Base-by-base conservation (phyloP, 2,797 vertebrate genomes). In the Protosalanx chinensis region DNA sequence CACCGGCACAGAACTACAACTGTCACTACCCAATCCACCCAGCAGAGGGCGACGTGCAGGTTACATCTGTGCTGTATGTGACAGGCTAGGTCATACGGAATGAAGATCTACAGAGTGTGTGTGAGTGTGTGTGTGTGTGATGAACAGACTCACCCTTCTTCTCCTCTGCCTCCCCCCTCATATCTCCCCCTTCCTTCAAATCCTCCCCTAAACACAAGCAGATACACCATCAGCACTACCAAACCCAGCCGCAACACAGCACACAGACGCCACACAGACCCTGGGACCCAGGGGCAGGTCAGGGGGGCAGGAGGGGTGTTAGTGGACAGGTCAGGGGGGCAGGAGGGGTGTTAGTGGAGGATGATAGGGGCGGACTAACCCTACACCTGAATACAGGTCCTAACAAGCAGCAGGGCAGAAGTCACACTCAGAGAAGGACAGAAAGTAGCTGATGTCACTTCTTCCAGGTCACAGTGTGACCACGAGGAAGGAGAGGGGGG, bases 101-200 rank as follows among this genome's bases (percentile, higher is more conserved):
- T 37, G 35, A 46, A 46, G 41, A 46, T 12, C 41, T 13, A 46
- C 41, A 46, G 23, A 27, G 23, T 27, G 23, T 27, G 23, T 27
- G 23, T 27, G 23, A 58, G 56, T 7, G 23, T 8, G 23, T 12
- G 58, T 57, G 53, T n/a, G 56, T n/a, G 56, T 58, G 56, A 8
- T 8, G 18, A 58, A 58, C 18, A 58, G 32, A 20, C 67, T 27
- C n/a, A 94, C 91, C 93, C 93, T 93, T 96, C 84, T 91, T 96
- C 18, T 96, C 94, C 72, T 91, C 93, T 2, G 79, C 6, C 0
- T 92, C 92, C 23, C 87, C 90, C n/a, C 74, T 86, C 78, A 81
- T 76, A 0, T 86, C 85, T 57, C 71, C 82, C 0, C 60, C 53
- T 27, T 86, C 87, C 62, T 80, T 87, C 1, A 18, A 64, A 10